Evolutionary conservation across 37 sponge, comb jelly and placozoan genomes (phyloP), one percentile per base, ranked within the genome.

Genomic region (Theonella swinhoei): DNA sequence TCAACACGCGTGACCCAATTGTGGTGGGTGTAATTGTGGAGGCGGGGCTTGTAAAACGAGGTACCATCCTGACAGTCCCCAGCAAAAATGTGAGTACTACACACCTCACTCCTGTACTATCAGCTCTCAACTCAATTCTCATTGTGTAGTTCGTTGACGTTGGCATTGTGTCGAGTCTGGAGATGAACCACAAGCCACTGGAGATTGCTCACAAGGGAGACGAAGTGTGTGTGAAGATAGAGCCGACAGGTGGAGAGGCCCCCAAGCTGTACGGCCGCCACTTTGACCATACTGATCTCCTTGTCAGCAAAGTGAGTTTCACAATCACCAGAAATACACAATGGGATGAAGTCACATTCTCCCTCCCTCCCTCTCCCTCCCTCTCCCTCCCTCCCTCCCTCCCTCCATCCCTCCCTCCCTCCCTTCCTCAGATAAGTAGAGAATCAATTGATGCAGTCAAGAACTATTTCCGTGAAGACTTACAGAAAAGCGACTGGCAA

Each of bases 141-240:
- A 64, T 29, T 64, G 64, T 58, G 30, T 65, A 97, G 98, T 87
- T 88, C 68, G n/a, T 70, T 14, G 91, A 95, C 66, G 25, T 97
- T 31, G 98, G 98, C 24, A 77, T 90, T 3, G 88, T 95, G 23
- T 62, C 89, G 1, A 95, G 95, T 72, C 38, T 97, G 35, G 98
- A 97, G 71, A 70, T 80, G 37, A 97, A 97, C 89, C 98, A 97
- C 83, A 97, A 94, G 74, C 81, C 70, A 35, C 87, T 95, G 39
- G 99, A 96, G 17, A 81, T 47, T 30, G 95, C 87, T 0, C 61
- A 82, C 17, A 92, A 90, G 20, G 99, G 99, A 24, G 28, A 54
- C 54, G 99, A 99, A 43, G 95, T 99, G 24, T 96, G 97, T 66
- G 62, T 99, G 54, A 99, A 96, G 90, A 93, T 99, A 41, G 99